Base-by-base conservation (phyloP, 2,797 vertebrate species). In the Euphonia xanthogaster region DNA sequence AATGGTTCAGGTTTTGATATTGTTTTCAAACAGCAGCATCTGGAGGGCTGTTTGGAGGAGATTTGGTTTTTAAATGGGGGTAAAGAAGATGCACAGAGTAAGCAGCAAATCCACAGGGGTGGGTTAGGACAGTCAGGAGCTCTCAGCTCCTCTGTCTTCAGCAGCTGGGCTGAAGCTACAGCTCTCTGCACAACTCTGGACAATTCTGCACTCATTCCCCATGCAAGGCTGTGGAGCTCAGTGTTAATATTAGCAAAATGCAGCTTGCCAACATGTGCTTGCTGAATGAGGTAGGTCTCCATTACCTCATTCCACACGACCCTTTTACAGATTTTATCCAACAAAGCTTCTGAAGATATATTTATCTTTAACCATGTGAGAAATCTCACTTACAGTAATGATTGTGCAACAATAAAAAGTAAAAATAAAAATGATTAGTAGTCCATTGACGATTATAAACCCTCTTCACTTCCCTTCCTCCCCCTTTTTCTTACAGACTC, bases 391-490 rank as follows among this genome's bases (percentile, higher is more conserved):
- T 90, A 86, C n/a, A 5, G 70, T 91, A 94, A 95, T 60, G 73
- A 96, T 35, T 90, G 72, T 60, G 79, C 82, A 94, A 95, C 54
- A 78, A 83, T 78, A 96, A 96, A 88, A 93, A 67, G 83, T 57
- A 92, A 96, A 96, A 94, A 93, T 86, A 94, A 95, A 95, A 95
- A 92, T 68, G 1, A 96, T 77, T 89, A 94, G 79, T 84, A 86
- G 81, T 23, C 94, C 4, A 0, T 37, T 78, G 78, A 88, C 0
- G 2, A 91, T 74, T 86, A 84, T 75, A 96, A 96, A 91, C 44
- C 20, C 14, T 80, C 72, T 84, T 87, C 30, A 18, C 42, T 90
- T 91, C 78, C 72, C 53, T 82, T 42, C 45, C 51, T 40, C 77
- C 12, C 14, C 39, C 17, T 71, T 94, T 73, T 91, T 54, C 53